Evolutionary conservation across 2,888 invertebrate species (phyloP).

Genomic region (Drosophila prostipennis): DNA sequence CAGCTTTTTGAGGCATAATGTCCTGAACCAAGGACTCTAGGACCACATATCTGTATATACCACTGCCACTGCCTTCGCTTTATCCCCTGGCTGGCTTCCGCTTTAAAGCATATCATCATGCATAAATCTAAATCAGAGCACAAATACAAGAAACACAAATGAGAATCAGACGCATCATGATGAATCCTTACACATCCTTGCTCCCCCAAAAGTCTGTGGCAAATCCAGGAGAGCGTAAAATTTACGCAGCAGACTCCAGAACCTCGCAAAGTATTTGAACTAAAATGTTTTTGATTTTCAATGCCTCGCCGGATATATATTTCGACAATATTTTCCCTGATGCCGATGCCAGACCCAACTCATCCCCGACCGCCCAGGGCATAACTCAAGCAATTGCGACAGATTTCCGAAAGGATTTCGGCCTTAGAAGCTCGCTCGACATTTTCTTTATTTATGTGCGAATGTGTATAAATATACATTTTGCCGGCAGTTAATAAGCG

Average conservation of each 20-base stretch:
- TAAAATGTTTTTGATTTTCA: constrained; percentile 52
- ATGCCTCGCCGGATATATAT: constrained; percentile 55
- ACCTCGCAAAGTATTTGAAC: constrained; percentile 53
- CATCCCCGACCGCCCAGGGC: constrained; percentile 1
- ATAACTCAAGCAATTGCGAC: constrained; percentile 60
- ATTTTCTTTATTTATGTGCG: constrained; percentile 58
- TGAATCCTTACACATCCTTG: constrained; percentile 44
- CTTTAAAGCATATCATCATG: constrained; percentile 61
- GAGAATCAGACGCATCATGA: constrained; percentile 70
- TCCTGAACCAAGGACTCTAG: constrained; percentile 55
- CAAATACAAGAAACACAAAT: constrained; percentile 62
- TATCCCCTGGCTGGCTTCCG: constrained; percentile 42
- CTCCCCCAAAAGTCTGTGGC: constrained; percentile 21
- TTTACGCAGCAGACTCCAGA: constrained; percentile 54
- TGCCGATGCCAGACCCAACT: constrained; percentile 12
- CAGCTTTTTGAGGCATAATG: constrained; percentile 63
- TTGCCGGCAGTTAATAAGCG: constrained; percentile 67
- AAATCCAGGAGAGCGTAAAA: constrained; percentile 64
- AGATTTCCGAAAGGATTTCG: constrained; percentile 51
- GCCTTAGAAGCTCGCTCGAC: constrained; percentile 28
- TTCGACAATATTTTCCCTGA: constrained; percentile 58
- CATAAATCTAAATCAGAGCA: constrained; percentile 70
- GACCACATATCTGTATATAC: background rate
- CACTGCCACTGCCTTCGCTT: background rate
- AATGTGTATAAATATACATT: constrained; percentile 33